Conservation (phyloP, 2,888 invertebrate species). For the Luffia ferchaultella region DNA sequence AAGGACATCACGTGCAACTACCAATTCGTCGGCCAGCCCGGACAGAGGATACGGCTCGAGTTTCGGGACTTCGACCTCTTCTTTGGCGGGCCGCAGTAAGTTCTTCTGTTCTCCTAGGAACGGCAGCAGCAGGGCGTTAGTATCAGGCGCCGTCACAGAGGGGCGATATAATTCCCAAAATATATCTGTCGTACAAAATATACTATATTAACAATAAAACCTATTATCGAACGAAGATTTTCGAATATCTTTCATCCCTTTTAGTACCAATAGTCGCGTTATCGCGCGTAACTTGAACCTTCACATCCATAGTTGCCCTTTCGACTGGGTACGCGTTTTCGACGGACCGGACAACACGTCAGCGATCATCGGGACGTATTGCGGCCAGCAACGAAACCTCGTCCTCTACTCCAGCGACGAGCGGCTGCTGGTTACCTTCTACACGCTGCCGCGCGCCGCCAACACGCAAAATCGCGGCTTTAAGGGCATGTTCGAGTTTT, state of each 20-base stretch:
- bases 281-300: too few relatives aligned
- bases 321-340: conserved; percentile 96
- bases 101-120: too few relatives aligned
- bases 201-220: too few relatives aligned
- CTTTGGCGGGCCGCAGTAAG: conserved; percentile 98
- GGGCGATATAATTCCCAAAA: too few relatives aligned
- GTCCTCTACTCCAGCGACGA: conserved; percentile 95
- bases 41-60: conserved; percentile 92
- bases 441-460: conserved; percentile 88
- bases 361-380: conserved; percentile 94
- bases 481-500: conserved; percentile 98
- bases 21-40: conserved; percentile 88
- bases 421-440: conserved; percentile 90
- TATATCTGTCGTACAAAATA: too few relatives aligned
- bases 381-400: conserved; percentile 95
- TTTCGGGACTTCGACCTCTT: conserved; percentile 98
- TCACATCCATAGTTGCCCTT: conserved; percentile 99
- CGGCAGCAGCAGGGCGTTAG: too few relatives aligned
- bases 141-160: too few relatives aligned
- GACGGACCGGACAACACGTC: conserved; percentile 91
- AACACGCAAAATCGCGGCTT: conserved; percentile 98
- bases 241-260: too few relatives aligned
- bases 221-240: too few relatives aligned
- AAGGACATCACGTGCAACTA: conserved; percentile 94
- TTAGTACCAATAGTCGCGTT: too few relatives aligned